Evolutionary conservation across 2,888 invertebrate genomes (phyloP), one percentile per base, ranked within the genome.

Genomic region (Drosophila peninsularis): DNA sequence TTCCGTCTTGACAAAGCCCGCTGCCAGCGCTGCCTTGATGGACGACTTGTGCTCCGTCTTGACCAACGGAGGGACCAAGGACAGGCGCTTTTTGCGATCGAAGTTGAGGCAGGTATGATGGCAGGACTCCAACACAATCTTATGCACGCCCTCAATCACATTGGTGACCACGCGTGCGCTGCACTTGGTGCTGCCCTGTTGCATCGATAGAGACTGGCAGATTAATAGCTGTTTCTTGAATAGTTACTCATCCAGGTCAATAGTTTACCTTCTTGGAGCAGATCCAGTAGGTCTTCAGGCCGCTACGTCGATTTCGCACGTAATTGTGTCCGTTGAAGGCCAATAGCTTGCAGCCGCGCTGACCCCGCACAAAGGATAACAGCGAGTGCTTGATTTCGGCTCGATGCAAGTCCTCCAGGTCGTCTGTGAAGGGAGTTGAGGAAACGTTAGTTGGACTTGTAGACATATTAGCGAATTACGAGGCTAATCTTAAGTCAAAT

Each of bases 271-370:
- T 92, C 73, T 92, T 92, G 2, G 92, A 90, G 68, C 92, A 92
- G 63, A 92, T 92, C 92, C 92, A 92, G 69, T 92, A 92, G 0
- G 92, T 92, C 73, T 92, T 92, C 3, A 89, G 82, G 2, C 91
- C 92, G 58, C 90, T 91, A n/a, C 89, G 85, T 17, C 92, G 90
- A 79, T 93, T 93, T 30, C 91, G 90, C 32, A 92, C 92, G 77
- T 91, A 93, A 74, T 90, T 90, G 74, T 90, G 91, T 0, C 91
- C 91, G 53, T 91, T 90, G 11, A 91, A 90, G 7, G 90, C 82
- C 58, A 93, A 71, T 27, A 92, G 71, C 7, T 89, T 90, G 54
- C 92, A 92, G n/a, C 92, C 92, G 3, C 92, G 85, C 58, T 93
- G 92, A 0, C 92, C 92, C 9, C 82, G 60, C 14, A 88, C 88